A percentile compares a stretch with the other conserved stretches of the same genome.
Conservation (phyloP, 1,140 invertebrate genomes). For the Rhagoletis pomonella region DNA sequence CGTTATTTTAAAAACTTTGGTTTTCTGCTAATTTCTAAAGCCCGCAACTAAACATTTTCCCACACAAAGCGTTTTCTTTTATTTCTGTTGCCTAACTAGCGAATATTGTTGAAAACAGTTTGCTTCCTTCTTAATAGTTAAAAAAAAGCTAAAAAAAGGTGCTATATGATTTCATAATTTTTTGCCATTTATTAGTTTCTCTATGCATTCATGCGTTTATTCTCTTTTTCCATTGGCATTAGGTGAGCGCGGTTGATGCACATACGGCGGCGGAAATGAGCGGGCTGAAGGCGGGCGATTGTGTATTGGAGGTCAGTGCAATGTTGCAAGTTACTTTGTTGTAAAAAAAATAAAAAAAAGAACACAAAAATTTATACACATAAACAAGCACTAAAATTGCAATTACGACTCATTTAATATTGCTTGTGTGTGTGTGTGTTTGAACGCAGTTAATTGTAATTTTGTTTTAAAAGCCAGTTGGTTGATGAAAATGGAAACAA, state of each 20-base stretch:
- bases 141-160: too few relatives aligned
- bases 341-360: not conserved
- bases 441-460: not conserved
- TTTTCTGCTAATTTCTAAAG: too few relatives aligned
- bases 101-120: too few relatives aligned
- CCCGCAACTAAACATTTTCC: too few relatives aligned
- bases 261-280: conserved; percentile 75
- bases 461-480: not conserved
- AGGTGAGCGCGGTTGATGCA: conserved; percentile 75
- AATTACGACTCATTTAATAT: not conserved
- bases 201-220: not conserved
- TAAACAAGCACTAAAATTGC: not conserved
- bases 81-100: too few relatives aligned
- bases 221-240: conserved; percentile 46
- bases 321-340: not conserved
- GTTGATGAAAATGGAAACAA: not conserved
- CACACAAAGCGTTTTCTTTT: too few relatives aligned
- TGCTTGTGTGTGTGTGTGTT: not conserved
- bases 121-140: too few relatives aligned
- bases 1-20: too few relatives aligned
- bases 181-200: not conserved
- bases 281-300: conserved; percentile 78
- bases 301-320: conserved; percentile 76
- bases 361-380: not conserved
- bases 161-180: not conserved